Evolutionary conservation across 2,888 invertebrate species (phyloP).

Genomic region (Halictus quadricinctus): DNA sequence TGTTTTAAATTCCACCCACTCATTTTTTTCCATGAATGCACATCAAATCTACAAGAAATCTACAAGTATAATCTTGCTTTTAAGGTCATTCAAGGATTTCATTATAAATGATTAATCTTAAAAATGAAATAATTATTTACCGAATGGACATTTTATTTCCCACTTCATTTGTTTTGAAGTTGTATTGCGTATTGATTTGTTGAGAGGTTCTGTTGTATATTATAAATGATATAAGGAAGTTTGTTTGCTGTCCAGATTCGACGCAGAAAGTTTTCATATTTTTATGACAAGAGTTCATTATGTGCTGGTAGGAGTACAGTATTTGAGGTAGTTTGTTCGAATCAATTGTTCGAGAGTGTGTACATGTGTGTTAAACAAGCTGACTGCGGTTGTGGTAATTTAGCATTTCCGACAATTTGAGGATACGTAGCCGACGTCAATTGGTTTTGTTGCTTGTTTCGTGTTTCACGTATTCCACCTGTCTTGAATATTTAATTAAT

Average conservation of each 20-base stretch:
- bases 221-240: too few species aligned
- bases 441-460: neutral
- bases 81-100: too few species aligned
- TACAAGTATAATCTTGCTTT: too few species aligned
- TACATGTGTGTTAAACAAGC: neutral
- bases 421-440: neutral
- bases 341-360: constrained; percentile 2
- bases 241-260: neutral
- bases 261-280: neutral
- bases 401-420: constrained; percentile 6
- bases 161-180: too few species aligned
- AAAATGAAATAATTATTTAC: too few species aligned
- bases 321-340: neutral
- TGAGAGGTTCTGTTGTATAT: too few species aligned
- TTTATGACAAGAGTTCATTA: neutral
- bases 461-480: constrained; percentile 18
- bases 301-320: neutral
- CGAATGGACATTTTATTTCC: too few species aligned
- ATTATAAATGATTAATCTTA: too few species aligned
- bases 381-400: neutral
- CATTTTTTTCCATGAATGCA: too few species aligned
- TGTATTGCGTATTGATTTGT: too few species aligned
- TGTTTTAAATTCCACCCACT: too few species aligned
- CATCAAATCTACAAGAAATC: too few species aligned
- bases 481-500: constrained; percentile 2